A percentile compares a stretch with the other conserved stretches of the same genome.
Conservation (phyloP, 2,113 vertebrate species). For the Naja naja region DNA sequence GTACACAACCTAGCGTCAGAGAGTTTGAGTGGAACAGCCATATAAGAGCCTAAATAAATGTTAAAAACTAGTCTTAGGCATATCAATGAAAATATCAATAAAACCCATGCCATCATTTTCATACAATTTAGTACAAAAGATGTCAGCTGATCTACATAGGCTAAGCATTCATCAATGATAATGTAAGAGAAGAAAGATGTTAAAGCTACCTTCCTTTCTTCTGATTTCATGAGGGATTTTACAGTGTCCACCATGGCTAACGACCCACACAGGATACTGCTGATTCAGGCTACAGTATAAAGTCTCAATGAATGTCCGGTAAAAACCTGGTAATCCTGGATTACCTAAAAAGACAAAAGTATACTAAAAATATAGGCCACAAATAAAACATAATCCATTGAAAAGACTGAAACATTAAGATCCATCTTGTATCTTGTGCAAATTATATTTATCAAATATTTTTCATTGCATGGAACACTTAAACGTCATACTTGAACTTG, state of each 20-base stretch:
- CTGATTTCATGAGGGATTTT: constrained; percentile 79
- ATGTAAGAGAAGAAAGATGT: background rate
- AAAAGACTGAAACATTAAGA: background rate
- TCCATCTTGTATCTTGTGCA: background rate
- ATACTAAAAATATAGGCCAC: constrained; percentile 28
- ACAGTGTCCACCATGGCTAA: constrained; percentile 90
- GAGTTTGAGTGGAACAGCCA: background rate
- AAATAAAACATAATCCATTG: background rate
- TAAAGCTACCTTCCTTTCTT: constrained; percentile 79
- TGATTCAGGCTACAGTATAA: constrained; percentile 74
- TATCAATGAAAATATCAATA: background rate
- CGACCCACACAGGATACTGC: constrained; percentile 85
- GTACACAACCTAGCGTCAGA: background rate
- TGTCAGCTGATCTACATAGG: background rate
- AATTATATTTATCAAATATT: background rate
- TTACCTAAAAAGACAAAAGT: constrained; percentile 79
- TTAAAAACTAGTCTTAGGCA: background rate
- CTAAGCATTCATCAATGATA: background rate
- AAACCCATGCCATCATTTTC: background rate
- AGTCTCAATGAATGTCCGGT: constrained; percentile 83
- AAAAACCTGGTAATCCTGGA: constrained; percentile 86
- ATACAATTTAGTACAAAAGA: background rate
- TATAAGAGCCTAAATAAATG: background rate
- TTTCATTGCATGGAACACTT: background rate
- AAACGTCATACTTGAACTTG: background rate